phyloP scores from a whole-genome alignment of 2,888 invertebrate species.

The Cephonodes hylas region DNA sequence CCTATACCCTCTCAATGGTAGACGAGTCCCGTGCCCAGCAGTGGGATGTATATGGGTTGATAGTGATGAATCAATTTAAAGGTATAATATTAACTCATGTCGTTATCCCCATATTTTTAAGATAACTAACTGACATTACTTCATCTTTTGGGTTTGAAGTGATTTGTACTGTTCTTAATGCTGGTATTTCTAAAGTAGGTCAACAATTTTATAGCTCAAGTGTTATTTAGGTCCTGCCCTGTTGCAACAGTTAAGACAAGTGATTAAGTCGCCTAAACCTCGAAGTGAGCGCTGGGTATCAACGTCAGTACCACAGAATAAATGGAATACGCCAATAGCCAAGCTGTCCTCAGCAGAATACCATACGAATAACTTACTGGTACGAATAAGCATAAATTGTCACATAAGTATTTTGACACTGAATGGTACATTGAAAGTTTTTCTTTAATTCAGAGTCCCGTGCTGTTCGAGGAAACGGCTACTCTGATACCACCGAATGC shows the following conservation, averaged over 20 bases:
- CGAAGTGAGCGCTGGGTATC: conserved; percentile 89
- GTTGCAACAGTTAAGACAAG: conserved; percentile 77
- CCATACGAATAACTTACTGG: conserved; percentile 87
- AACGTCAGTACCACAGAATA: conserved; percentile 84
- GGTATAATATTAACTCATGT: too few relatives aligned
- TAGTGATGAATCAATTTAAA: too few relatives aligned
- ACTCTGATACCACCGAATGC: conserved; percentile 88
- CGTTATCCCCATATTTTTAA: too few relatives aligned
- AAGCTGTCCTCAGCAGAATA: conserved; percentile 89
- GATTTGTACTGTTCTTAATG: background rate
- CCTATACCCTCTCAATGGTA: too few relatives aligned
- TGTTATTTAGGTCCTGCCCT: conserved; percentile 68
- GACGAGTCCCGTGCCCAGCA: too few relatives aligned
- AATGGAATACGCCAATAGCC: conserved; percentile 75
- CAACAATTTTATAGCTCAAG: background rate
- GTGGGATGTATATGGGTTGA: too few relatives aligned
- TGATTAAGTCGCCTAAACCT: conserved; percentile 81
- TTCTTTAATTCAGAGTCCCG: conserved; percentile 64
- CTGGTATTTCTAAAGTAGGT: background rate
- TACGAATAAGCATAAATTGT: conserved; percentile 51
- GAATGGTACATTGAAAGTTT: background rate
- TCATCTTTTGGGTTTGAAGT: too few relatives aligned
- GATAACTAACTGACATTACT: too few relatives aligned
- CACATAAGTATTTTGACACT: too few relatives aligned
- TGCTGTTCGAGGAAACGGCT: conserved; percentile 88